Evolutionary conservation across 2,888 invertebrate species (phyloP).

Genomic region (Leptinotarsa peninsularis): DNA sequence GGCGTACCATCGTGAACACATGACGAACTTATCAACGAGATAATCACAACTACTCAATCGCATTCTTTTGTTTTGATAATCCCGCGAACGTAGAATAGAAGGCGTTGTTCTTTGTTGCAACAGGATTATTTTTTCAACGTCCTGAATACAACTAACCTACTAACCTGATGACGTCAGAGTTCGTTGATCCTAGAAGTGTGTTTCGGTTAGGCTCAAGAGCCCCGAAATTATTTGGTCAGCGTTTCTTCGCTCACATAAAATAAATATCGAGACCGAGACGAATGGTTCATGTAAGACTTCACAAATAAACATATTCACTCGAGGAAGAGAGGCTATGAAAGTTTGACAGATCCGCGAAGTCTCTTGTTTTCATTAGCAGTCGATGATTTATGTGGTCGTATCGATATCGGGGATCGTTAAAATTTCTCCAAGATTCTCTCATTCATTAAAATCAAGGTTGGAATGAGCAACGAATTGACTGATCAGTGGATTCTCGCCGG

Average conservation of each 20-base stretch:
- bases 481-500: background rate
- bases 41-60: constrained; percentile 26
- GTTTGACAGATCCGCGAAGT: background rate
- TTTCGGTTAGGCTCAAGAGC: constrained; percentile 34
- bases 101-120: constrained; percentile 38
- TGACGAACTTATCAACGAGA: constrained; percentile 20
- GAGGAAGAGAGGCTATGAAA: constrained; percentile 1
- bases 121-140: constrained; percentile 51
- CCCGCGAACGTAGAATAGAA: constrained; percentile 31
- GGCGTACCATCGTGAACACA: background rate
- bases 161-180: constrained; percentile 53
- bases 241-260: constrained; percentile 31
- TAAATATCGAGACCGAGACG: constrained; percentile 25
- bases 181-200: constrained; percentile 32
- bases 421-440: background rate
- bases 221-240: constrained; percentile 35
- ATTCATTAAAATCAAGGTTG: background rate
- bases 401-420: background rate
- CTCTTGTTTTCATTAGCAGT: background rate
- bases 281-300: constrained; percentile 25
- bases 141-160: constrained; percentile 59
- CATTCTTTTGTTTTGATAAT: constrained; percentile 36
- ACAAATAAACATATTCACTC: constrained; percentile 25
- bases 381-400: background rate
- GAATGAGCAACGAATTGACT: background rate